Conservation (phyloP, 2,888 invertebrate genomes). For the Laspeyria flexula region DNA sequence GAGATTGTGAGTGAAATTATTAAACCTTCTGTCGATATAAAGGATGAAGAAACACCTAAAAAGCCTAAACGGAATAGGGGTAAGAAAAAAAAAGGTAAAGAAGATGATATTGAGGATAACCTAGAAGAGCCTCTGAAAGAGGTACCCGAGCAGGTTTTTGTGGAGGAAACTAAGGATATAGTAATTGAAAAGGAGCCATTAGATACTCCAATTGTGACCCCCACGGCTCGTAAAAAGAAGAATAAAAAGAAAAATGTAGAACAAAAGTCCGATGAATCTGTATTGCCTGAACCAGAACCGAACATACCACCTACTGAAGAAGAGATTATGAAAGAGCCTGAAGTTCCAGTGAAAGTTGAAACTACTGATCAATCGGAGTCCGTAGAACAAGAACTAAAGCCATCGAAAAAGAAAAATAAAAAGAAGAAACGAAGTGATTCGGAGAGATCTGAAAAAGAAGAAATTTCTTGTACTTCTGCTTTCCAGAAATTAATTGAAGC, state of each 20-base stretch:
- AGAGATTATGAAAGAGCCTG: constrained; percentile 15
- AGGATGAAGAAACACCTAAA: constrained; percentile 63
- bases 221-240: constrained; percentile 72
- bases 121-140: constrained; percentile 29
- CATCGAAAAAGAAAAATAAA: constrained; percentile 71
- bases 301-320: not conserved
- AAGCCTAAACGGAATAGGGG: constrained; percentile 79
- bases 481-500: constrained; percentile 61
- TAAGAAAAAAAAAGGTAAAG: constrained; percentile 71
- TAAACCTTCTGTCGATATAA: constrained; percentile 31
- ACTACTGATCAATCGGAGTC: constrained; percentile 7
- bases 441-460: constrained; percentile 70
- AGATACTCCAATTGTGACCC: constrained; percentile 39
- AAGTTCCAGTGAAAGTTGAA: constrained; percentile 21
- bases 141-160: not conserved
- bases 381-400: constrained; percentile 52
- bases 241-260: constrained; percentile 65
- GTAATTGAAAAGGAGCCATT: constrained; percentile 12
- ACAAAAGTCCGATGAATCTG: constrained; percentile 24
- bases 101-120: constrained; percentile 39
- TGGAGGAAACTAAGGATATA: constrained; percentile 14
- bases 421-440: constrained; percentile 74
- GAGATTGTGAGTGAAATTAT: constrained; percentile 49
- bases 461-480: constrained; percentile 61
- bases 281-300: constrained; percentile 15